Evolutionary conservation across 2,888 invertebrate genomes (phyloP).

Genomic region (Calliphora vomitoria): DNA sequence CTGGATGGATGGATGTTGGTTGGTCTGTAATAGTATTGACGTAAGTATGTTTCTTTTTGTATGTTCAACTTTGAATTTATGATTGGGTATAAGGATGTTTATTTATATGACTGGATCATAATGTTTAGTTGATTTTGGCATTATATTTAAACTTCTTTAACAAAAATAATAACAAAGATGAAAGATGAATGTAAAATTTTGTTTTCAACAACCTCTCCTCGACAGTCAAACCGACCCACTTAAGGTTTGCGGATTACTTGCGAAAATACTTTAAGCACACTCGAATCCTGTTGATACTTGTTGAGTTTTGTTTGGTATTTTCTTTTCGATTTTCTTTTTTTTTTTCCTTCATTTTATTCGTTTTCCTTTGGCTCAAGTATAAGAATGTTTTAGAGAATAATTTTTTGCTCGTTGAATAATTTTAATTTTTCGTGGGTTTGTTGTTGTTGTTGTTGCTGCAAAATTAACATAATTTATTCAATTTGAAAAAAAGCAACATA

Average conservation of each 20-base stretch:
- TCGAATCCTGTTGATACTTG: slow-evolving; percentile 73
- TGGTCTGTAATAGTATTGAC: background rate
- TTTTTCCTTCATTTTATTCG: slow-evolving; percentile 4
- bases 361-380: slow-evolving; percentile 41
- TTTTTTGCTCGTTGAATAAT: slow-evolving; percentile 52
- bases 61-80: background rate
- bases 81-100: background rate
- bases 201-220: slow-evolving; percentile 50
- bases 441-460: slow-evolving; percentile 45
- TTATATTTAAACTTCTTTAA: slow-evolving; percentile 41
- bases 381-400: slow-evolving; percentile 15
- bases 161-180: slow-evolving; percentile 43
- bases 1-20: too few relatives aligned
- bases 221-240: slow-evolving; percentile 67
- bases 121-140: slow-evolving; percentile 40
- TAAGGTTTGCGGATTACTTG: slow-evolving; percentile 72
- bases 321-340: slow-evolving; percentile 28
- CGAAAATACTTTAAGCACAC: slow-evolving; percentile 72
- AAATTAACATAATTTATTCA: slow-evolving; percentile 74
- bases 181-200: slow-evolving; percentile 50
- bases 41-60: background rate
- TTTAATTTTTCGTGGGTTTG: slow-evolving; percentile 26
- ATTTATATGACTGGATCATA: slow-evolving; percentile 22
- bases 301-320: slow-evolving; percentile 68
- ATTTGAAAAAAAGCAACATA: slow-evolving; percentile 67